phyloP scores from a whole-genome alignment of 2,113 vertebrate species.

The Ceyx cyanopectus region DNA sequence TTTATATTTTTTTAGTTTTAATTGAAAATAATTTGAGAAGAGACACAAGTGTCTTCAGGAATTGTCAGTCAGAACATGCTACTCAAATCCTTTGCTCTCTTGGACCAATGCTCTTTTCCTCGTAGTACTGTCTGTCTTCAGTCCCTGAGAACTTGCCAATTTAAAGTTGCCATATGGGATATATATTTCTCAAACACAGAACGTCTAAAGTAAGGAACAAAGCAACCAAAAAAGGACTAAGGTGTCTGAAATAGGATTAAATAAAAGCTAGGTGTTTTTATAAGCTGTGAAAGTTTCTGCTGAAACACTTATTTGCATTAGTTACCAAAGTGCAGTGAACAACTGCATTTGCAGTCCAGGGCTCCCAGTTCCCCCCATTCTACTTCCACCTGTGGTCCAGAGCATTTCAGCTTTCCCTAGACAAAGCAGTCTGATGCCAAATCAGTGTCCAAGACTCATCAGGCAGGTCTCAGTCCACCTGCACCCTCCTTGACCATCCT shows the following conservation, averaged over 20 bases:
- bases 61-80: conserved; percentile 82
- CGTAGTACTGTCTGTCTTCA: conserved; percentile 84
- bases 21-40: conserved; percentile 55
- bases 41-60: conserved; percentile 73
- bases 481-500: not conserved
- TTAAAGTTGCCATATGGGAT: not conserved
- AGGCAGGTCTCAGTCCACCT: not conserved
- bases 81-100: conserved; percentile 85
- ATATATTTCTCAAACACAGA: not conserved
- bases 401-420: not conserved
- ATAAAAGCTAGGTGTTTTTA: not conserved
- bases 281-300: not conserved
- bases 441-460: not conserved
- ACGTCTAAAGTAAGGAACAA: not conserved
- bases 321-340: not conserved
- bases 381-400: fast-evolving
- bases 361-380: not conserved
- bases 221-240: not conserved
- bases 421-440: not conserved
- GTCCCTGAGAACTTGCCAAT: not conserved
- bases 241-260: not conserved
- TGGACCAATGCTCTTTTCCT: conserved; percentile 85
- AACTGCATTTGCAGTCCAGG: not conserved
- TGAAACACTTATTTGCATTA: not conserved
- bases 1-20: conserved; percentile 50